A percentile compares a stretch with the other conserved stretches of the same genome.
These are phyloP conservation scores for Poecilobothrus nobilitatus DNA, from an alignment of 2,888 invertebrate species.

Conservation along the genomic window DNA sequence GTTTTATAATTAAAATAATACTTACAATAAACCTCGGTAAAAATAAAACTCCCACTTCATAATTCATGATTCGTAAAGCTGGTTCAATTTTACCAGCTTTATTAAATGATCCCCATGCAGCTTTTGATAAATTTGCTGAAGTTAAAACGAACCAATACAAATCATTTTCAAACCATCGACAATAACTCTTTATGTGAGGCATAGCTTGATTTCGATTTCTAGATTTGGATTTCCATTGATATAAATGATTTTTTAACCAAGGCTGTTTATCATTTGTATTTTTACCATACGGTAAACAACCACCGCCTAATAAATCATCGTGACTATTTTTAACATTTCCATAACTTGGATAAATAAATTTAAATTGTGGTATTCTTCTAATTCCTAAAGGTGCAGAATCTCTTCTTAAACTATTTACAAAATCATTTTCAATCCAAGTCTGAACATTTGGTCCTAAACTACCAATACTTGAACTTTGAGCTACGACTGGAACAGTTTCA, in stretches of 20 bases:
- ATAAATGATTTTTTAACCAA: slow-evolving; percentile 69
- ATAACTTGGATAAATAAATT: slow-evolving; percentile 66
- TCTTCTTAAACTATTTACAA: slow-evolving; percentile 54
- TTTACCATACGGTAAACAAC: slow-evolving; percentile 79
- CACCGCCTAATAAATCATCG: slow-evolving; percentile 77
- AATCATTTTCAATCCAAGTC: slow-evolving; percentile 70
- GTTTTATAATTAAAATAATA: slow-evolving; percentile 21
- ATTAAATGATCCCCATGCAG: slow-evolving; percentile 82
- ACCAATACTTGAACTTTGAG: slow-evolving; percentile 88
- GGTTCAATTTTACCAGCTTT: slow-evolving; percentile 51
- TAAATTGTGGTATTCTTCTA: slow-evolving; percentile 49
- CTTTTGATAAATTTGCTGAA: slow-evolving; percentile 92
- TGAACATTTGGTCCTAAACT: slow-evolving; percentile 63
- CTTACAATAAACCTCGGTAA: slow-evolving; percentile 74
- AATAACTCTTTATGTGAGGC: slow-evolving; percentile 93
- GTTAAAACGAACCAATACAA: slow-evolving; percentile 74
- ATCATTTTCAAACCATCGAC: slow-evolving; percentile 61
- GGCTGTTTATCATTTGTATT: slow-evolving; percentile 69
- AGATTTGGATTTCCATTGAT: slow-evolving; percentile 73
- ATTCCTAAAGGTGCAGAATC: slow-evolving; percentile 48
- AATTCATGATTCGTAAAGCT: slow-evolving; percentile 66
- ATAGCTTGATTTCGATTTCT: slow-evolving; percentile 69
- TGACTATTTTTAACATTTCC: slow-evolving; percentile 79
- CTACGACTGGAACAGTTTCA: slow-evolving; percentile 62
- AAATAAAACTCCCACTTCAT: slow-evolving; percentile 85